Base-by-base conservation (phyloP, 2,888 invertebrate species). In the Tortricodes alternella region DNA sequence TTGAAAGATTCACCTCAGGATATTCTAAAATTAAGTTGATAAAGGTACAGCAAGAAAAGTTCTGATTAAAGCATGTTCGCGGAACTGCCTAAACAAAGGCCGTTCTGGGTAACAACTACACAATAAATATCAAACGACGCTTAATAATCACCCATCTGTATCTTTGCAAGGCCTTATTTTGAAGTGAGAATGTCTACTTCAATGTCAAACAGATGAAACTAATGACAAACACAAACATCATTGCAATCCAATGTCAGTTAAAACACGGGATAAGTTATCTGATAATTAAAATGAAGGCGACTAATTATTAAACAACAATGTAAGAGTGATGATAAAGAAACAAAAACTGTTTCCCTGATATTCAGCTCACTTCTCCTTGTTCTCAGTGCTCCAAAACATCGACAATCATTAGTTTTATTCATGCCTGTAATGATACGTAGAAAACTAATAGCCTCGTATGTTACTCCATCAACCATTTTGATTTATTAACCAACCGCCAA, bases 151-250 rank as follows among this genome's bases (percentile, higher is more conserved):
- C 65, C 69, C 67, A 74, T 74, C 68, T 69, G 63, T 62, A 58
- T 46, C 53, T 60, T 64, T 61, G 71, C 81, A 83, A 83, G 84
- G 82, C 68, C 74, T 64, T 59, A 62, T 62, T 67, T 53, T 46
- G 61, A 68, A 75, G 71, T 75, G 66, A 70, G 71, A 74, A 76
- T 73, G 62, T 53, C 66, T 58, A 59, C 59, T 65, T 76, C 84
- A 83, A 84, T 83, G 83, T 73, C 81, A 71, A 64, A 62, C 34
- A 58, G 46, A 64, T 53, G 50, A 66, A 73, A 71, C 72, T 74
- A 76, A 77, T 76, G 69, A 73, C 71, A 74, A 73, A 66, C 62
- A 63, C 66, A 74, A 69, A 72, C 71, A 71, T 64, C 63, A 65
- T 61, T 38, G 27, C 41, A 34, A 51, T 62, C 55, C 62, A 61